Percentiles rank a stretch among this genome's conserved stretches.
Conservation (phyloP, 2,888 invertebrate genomes). For the Ornithoptera priamus region DNA sequence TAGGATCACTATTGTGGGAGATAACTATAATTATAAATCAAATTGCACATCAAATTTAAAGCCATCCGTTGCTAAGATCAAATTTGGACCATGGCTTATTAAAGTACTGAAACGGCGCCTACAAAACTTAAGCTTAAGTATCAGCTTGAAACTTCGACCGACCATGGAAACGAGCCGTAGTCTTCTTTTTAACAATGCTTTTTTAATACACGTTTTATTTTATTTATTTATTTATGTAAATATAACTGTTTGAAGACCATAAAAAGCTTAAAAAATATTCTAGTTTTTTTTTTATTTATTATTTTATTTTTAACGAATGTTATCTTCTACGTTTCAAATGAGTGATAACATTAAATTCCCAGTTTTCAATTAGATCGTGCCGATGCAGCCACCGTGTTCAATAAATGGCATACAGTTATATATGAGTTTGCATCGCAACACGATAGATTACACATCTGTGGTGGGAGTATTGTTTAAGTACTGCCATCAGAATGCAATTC, state of each 20-base stretch:
- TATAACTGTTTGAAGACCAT: too few relatives aligned
- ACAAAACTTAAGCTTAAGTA: constrained; percentile 2
- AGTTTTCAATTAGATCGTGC: constrained; percentile 11
- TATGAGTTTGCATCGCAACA: constrained; percentile 1
- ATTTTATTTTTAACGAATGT: background rate
- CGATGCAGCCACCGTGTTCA: constrained; percentile 9
- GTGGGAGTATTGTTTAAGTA: background rate
- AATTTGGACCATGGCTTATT: background rate
- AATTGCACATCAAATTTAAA: too few relatives aligned
- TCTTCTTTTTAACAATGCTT: too few relatives aligned
- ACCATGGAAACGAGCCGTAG: background rate
- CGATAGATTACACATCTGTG: constrained; percentile 13
- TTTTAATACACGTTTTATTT: too few relatives aligned
- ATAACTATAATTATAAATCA: too few relatives aligned
- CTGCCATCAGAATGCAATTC: constrained; percentile 1
- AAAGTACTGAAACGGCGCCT: background rate
- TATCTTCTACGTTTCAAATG: background rate
- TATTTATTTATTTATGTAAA: too few relatives aligned
- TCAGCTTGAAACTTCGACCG: background rate
- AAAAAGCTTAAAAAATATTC: too few relatives aligned
- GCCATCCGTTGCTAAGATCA: background rate
- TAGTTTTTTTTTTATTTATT: too few relatives aligned
- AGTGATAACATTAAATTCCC: background rate
- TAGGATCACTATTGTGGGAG: too few relatives aligned
- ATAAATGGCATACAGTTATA: constrained; percentile 13